Percentiles rank a stretch among this genome's conserved stretches.
Evolutionary conservation across 2,888 invertebrate genomes (phyloP).

Genomic region (Cistogaster globosa): DNA sequence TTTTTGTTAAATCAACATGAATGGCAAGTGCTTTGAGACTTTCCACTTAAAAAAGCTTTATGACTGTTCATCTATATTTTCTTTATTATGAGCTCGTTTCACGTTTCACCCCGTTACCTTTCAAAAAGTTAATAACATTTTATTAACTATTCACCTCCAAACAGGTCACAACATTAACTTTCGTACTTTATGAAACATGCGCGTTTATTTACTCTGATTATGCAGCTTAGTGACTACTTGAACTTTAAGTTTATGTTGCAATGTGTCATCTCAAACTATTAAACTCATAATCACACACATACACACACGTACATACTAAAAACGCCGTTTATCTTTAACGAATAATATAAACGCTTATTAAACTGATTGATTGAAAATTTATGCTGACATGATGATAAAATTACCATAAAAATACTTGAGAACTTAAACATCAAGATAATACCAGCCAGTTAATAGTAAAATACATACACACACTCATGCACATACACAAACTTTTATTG

Average conservation of each 20-base stretch:
- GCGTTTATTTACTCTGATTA: not conserved
- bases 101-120: too few relatives aligned
- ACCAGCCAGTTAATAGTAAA: not conserved
- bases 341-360: conserved; percentile 43
- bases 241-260: conserved; percentile 29
- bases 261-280: not conserved
- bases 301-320: not conserved
- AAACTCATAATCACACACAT: not conserved
- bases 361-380: conserved; percentile 72
- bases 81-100: too few relatives aligned
- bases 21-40: too few relatives aligned
- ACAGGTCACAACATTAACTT: not conserved
- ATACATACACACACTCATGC: conserved; percentile 9
- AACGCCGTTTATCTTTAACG: not conserved
- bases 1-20: too few relatives aligned
- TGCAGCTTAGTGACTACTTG: conserved; percentile 35
- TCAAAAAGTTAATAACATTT: not conserved
- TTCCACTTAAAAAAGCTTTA: too few relatives aligned
- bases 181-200: not conserved
- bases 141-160: not conserved
- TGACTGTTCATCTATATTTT: too few relatives aligned
- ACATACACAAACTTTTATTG: not conserved
- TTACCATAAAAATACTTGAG: conserved; percentile 64
- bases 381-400: conserved; percentile 70
- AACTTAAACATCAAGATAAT: conserved; percentile 26